Evolutionary conservation across 2,888 invertebrate species (phyloP).

Genomic region (Agrochola circellaris): DNA sequence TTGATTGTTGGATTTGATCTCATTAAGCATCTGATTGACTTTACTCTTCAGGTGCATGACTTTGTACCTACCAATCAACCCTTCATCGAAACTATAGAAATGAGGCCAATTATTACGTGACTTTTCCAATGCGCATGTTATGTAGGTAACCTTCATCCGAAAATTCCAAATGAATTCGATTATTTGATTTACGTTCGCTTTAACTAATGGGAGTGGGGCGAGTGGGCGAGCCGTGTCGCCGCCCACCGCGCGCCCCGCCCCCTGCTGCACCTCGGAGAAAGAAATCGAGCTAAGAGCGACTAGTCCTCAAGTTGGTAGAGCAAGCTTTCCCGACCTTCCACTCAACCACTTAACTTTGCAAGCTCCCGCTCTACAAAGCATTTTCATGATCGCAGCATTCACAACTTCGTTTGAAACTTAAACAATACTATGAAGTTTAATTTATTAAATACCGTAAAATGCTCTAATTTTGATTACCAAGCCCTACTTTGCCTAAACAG

Average conservation of each 20-base stretch:
- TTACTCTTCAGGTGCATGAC: not conserved
- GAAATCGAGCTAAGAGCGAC: conserved; percentile 8
- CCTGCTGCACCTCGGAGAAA: conserved; percentile 14
- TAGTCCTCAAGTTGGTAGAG: not conserved
- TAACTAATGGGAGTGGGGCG: conserved; percentile 3
- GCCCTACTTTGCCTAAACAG: no score
- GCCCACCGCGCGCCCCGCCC: conserved; percentile 57
- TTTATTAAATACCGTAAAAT: no score
- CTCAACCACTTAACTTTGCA: not conserved
- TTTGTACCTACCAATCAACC: no score
- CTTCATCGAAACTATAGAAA: not conserved
- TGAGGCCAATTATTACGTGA: not conserved
- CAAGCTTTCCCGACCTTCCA: not conserved
- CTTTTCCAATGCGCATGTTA: not conserved
- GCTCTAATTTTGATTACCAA: no score
- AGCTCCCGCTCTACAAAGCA: not conserved
- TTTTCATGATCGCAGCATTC: not conserved
- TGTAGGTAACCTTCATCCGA: not conserved
- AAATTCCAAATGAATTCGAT: not conserved
- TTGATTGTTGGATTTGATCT: not conserved
- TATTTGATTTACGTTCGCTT: not conserved
- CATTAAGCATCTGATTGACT: not conserved
- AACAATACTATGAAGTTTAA: not conserved
- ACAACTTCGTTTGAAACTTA: conserved; percentile 11
- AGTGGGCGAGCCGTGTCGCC: conserved; percentile 53